Evolutionary conservation across 2,888 invertebrate species (phyloP).

Genomic region (Serripes groenlandicus): DNA sequence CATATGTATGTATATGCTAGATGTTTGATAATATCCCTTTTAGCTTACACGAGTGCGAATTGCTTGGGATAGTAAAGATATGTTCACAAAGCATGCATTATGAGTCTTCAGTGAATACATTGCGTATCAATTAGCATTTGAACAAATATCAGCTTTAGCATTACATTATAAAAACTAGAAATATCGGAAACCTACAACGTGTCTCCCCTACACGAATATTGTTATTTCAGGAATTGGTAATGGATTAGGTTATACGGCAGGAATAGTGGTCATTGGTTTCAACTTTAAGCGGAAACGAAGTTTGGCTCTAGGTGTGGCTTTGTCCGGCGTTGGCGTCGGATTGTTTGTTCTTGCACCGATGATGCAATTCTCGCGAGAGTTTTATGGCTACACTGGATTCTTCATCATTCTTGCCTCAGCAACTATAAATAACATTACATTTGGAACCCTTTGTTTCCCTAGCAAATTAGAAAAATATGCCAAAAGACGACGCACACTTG

Average conservation of each 20-base stretch:
- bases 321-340: constrained; percentile 49
- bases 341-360: constrained; percentile 54
- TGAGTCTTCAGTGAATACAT: too few species aligned
- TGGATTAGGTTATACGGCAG: constrained; percentile 49
- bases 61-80: too few species aligned
- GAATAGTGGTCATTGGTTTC: constrained; percentile 53
- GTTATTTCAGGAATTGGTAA: constrained; percentile 45
- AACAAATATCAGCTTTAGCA: too few species aligned
- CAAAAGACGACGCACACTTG: constrained; percentile 15
- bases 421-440: constrained; percentile 37
- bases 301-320: constrained; percentile 54
- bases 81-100: too few species aligned
- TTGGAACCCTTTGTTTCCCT: constrained; percentile 57
- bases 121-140: too few species aligned
- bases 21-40: too few species aligned
- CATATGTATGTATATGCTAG: too few species aligned
- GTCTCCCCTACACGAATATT: too few species aligned
- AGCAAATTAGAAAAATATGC: constrained; percentile 45
- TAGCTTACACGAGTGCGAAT: too few species aligned
- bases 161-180: too few species aligned
- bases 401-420: constrained; percentile 53
- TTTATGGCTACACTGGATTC: constrained; percentile 53
- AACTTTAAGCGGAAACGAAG: constrained; percentile 49
- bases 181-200: too few species aligned
- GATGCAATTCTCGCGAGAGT: constrained; percentile 46